These are phyloP conservation scores for Glareola pratincola DNA, from an alignment of 2,113 vertebrate genomes.

Conservation along the genomic window DNA sequence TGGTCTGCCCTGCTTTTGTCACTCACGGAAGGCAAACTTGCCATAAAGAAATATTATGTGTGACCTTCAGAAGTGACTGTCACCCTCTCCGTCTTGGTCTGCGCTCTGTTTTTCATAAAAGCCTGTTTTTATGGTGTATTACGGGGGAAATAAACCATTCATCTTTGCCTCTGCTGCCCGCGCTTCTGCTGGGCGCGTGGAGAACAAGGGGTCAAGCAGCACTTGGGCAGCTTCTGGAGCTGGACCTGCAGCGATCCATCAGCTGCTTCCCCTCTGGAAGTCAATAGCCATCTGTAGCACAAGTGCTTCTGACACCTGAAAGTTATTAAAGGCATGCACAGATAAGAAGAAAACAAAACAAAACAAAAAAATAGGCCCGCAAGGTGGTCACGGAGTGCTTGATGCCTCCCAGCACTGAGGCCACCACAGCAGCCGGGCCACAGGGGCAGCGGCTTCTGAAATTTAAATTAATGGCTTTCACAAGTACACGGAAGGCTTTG, in stretches of 20 bases:
- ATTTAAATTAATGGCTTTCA: not conserved
- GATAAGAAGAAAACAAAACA: not conserved
- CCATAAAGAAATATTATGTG: not conserved
- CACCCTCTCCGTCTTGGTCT: not conserved
- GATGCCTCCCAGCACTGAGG: not conserved
- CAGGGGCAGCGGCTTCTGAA: not conserved
- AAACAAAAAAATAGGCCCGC: not conserved
- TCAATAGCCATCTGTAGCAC: not conserved
- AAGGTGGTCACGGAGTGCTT: not conserved
- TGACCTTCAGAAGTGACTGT: not conserved
- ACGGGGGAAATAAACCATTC: not conserved
- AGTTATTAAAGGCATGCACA: not conserved
- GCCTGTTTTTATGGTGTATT: not conserved
- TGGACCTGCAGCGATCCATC: not conserved
- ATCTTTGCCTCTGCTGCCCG: not conserved
- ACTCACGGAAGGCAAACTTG: not conserved
- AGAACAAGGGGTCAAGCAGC: not conserved
- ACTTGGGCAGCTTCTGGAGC: not conserved
- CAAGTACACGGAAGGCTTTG: not conserved
- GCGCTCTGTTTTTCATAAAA: not conserved
- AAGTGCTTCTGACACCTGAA: not conserved
- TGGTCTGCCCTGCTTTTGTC: not conserved
- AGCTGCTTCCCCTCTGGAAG: not conserved
- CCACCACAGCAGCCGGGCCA: not conserved
- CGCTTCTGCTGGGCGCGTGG: not conserved